A percentile compares a stretch with the other conserved stretches of the same genome.
phyloP scores from a whole-genome alignment of 2,797 vertebrate genomes.

The Taenioides sp. region DNA sequence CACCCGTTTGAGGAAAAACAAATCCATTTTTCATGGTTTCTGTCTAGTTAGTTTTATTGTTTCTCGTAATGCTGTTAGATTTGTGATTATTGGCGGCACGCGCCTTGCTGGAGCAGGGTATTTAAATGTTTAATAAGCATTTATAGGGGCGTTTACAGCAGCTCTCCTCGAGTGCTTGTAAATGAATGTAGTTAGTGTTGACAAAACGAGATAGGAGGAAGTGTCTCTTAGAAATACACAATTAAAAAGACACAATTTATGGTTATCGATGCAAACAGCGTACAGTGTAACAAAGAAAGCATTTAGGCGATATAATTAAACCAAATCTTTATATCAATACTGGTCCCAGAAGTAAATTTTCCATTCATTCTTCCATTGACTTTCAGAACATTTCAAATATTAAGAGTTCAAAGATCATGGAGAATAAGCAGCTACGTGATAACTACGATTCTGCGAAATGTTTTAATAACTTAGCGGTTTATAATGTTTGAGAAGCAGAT shows the following conservation, averaged over 20 bases:
- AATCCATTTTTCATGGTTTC: slow-evolving; percentile 46
- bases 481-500: no score
- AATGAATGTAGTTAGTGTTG: slow-evolving; percentile 47
- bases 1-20: slow-evolving; percentile 64
- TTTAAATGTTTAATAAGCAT: slow-evolving; percentile 73
- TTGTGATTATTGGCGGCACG: slow-evolving; percentile 37
- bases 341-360: no score
- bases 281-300: not conserved
- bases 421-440: no score
- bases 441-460: no score
- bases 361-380: no score
- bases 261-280: not conserved
- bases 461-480: no score
- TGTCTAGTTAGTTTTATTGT: slow-evolving; percentile 15
- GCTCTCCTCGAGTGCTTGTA: slow-evolving; percentile 57
- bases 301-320: not conserved
- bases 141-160: slow-evolving; percentile 63
- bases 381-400: no score
- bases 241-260: not conserved
- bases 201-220: slow-evolving; percentile 22
- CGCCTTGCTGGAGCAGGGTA: slow-evolving; percentile 39
- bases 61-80: slow-evolving; percentile 21
- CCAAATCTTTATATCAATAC: not conserved
- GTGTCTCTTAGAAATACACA: not conserved
- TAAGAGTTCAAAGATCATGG: no score